A percentile compares a stretch with the other conserved stretches of the same genome.
phyloP scores from a whole-genome alignment of 2,113 vertebrate genomes.

The Prolemur simus region DNA sequence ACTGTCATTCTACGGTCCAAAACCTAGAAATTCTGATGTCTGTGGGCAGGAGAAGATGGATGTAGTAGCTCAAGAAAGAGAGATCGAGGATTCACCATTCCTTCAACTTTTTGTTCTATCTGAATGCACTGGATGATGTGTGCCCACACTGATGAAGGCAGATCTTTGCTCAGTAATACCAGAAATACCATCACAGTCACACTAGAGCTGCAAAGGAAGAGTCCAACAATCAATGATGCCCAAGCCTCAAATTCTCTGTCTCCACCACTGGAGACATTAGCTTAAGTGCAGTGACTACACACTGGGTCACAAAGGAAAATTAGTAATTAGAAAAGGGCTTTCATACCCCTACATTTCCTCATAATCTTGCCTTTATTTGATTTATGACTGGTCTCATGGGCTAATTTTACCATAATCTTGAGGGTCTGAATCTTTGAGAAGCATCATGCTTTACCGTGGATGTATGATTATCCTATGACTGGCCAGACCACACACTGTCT shows the following conservation, averaged over 20 bases:
- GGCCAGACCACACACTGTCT: background rate
- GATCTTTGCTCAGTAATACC: background rate
- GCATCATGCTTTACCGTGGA: background rate
- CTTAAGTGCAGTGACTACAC: background rate
- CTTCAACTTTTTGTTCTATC: background rate
- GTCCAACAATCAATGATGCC: background rate
- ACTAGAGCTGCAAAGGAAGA: background rate
- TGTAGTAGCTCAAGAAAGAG: background rate
- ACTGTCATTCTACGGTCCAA: background rate
- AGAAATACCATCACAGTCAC: background rate
- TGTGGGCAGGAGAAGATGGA: background rate
- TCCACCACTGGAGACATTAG: background rate
- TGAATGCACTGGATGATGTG: background rate
- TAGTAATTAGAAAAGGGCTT: background rate
- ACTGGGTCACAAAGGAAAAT: background rate
- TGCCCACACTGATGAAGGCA: fast-evolving
- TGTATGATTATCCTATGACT: background rate
- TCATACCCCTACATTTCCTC: background rate
- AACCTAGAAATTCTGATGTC: background rate
- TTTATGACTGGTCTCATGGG: background rate
- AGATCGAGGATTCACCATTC: background rate
- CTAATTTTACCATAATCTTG: background rate
- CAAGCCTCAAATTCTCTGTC: fast-evolving
- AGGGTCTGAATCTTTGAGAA: background rate
- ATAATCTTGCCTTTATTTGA: background rate